Percentiles rank a stretch among this genome's conserved stretches.
These are phyloP conservation scores for Polia nebulosa DNA, from an alignment of 2,888 invertebrate genomes.

Conservation along the genomic window DNA sequence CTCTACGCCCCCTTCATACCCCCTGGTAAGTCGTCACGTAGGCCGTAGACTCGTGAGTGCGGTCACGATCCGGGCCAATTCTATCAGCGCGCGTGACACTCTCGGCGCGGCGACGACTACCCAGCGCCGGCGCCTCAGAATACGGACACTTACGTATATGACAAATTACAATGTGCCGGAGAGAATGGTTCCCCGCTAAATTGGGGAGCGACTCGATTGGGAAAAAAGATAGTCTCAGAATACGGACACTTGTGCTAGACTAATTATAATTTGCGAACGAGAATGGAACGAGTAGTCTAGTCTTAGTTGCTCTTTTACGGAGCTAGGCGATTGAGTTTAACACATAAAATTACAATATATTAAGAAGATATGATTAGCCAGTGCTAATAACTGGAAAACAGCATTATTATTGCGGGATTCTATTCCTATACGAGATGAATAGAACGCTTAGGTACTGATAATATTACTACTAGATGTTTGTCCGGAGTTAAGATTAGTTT, in stretches of 20 bases:
- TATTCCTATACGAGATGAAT: too few species aligned
- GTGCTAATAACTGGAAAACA: too few species aligned
- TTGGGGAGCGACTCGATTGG: conserved; percentile 10
- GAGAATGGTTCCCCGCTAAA: conserved; percentile 24
- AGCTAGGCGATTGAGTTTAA: not conserved
- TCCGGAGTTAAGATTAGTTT: too few species aligned
- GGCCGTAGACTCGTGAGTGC: conserved; percentile 53
- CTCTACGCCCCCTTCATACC: conserved; percentile 11
- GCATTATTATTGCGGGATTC: too few species aligned
- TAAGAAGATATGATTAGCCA: not conserved
- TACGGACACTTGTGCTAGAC: conserved; percentile 7
- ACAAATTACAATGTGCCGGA: conserved; percentile 51
- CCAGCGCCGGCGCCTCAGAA: conserved; percentile 20
- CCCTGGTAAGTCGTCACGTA: conserved; percentile 43
- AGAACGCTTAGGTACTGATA: too few species aligned
- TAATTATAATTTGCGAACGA: conserved; percentile 8
- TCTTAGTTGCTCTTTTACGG: not conserved
- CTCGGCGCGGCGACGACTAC: conserved; percentile 33
- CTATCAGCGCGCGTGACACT: conserved; percentile 61
- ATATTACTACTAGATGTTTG: too few species aligned
- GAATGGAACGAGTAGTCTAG: not conserved
- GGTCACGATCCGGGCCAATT: conserved; percentile 61
- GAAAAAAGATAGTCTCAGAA: conserved; percentile 27
- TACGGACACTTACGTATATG: conserved; percentile 45
- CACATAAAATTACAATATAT: not conserved